Base-by-base conservation (phyloP, 2,113 vertebrate species). In the Aptenodytes forsteri region DNA sequence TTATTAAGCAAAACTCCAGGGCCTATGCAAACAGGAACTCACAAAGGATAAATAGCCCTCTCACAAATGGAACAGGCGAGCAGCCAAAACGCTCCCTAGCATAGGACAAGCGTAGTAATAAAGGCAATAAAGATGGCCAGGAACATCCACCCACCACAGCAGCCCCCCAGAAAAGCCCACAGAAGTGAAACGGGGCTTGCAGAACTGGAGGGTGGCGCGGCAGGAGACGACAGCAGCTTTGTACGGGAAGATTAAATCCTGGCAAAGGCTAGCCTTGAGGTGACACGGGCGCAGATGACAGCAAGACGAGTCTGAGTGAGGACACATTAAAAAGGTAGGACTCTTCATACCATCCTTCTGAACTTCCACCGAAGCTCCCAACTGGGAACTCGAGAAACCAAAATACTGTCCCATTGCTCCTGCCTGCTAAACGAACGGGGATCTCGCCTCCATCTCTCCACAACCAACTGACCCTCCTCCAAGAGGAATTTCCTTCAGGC, bases 251-350 rank as follows among this genome's bases (percentile, higher is more conserved):
- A 36, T 49, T 4, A 34, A 67, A n/a, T 4, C 36, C 54, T 3
- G 10, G 25, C 1, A 0, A 70, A 64, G 32, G 22, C 2, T 1
- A 27, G 42, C 36, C 61, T 14, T 2, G 61, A 69, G 71, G 72
- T 4, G 61, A 49, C 56, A 2, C 0, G 9, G 84, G 32, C 4
- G 1, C 16, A 14, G 71, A 19, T 6, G 36, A 17, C 21, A 47
- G 62, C 25, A 25, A 13, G 40, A 5, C 0, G 42, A 21, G 22
- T 2, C 16, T 3, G 34, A 17, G 4, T 0, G 10, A 32, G 84
- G 55, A 50, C 19, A 7, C 1, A 2, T 9, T 6, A 15, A 44
- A 18, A 14, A 26, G 27, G 10, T 0, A 4, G 23, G 27, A 42
- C 21, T 23, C 52, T 34, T 8, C 2, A 0, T 2, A 5, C 22